phyloP scores from a whole-genome alignment of 2,113 vertebrate species.

The Apteryx owenii region DNA sequence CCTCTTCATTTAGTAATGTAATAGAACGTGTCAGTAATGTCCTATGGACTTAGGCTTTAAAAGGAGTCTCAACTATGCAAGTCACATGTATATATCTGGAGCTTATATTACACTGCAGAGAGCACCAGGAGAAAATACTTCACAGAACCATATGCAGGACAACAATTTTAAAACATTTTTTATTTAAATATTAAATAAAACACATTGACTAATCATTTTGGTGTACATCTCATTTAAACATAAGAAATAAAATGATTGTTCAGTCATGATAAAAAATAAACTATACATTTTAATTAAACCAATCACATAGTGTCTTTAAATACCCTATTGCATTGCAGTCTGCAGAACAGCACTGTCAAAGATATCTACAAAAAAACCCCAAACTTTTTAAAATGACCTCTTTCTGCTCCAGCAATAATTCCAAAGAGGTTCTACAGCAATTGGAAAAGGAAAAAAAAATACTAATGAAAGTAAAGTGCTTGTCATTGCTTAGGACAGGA shows the following conservation, averaged over 20 bases:
- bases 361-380: slow-evolving; percentile 18
- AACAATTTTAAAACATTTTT: slow-evolving; percentile 71
- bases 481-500: slow-evolving; percentile 67
- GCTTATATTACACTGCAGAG: background rate
- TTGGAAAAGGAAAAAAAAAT: slow-evolving; percentile 38
- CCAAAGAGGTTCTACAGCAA: slow-evolving; percentile 71
- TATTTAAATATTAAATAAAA: slow-evolving; percentile 89
- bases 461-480: slow-evolving; percentile 80
- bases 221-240: slow-evolving; percentile 79
- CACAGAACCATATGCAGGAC: background rate
- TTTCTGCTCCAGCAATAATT: slow-evolving; percentile 58
- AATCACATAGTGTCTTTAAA: slow-evolving; percentile 73
- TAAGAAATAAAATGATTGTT: slow-evolving; percentile 79
- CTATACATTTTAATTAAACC: slow-evolving; percentile 73
- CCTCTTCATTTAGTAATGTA: slow-evolving; percentile 39
- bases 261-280: slow-evolving; percentile 79
- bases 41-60: background rate
- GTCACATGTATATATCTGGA: fast-evolving
- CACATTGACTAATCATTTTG: slow-evolving; percentile 78
- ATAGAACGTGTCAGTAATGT: slow-evolving; percentile 4
- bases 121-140: background rate
- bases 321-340: slow-evolving; percentile 66
- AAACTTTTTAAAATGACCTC: slow-evolving; percentile 51
- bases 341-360: slow-evolving; percentile 51
- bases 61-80: background rate